A percentile compares a stretch with the other conserved stretches of the same genome.
These are phyloP conservation scores for Limnodromus scolopaceus DNA, from an alignment of 2,797 vertebrate species.

Conservation along the genomic window DNA sequence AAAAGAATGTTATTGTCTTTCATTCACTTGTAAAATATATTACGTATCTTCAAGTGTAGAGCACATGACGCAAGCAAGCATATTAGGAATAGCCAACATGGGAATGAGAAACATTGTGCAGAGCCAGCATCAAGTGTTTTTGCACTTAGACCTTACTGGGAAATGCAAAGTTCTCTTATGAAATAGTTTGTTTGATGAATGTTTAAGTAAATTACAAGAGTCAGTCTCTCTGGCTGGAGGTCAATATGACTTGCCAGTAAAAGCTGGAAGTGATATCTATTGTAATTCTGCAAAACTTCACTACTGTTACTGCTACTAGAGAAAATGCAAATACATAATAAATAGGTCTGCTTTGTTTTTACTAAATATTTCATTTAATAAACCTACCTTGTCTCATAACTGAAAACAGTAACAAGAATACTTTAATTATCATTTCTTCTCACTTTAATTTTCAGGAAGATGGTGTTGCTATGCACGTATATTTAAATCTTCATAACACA, in stretches of 20 bases:
- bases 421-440: not conserved
- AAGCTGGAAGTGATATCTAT: not conserved
- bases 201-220: not conserved
- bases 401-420: not conserved
- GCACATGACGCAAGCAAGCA: not conserved
- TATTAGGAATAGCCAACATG: not conserved
- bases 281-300: not conserved
- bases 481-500: not conserved
- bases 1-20: not conserved
- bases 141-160: not conserved
- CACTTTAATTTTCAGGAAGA: not conserved
- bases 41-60: not conserved
- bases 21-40: not conserved
- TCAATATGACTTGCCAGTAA: not conserved
- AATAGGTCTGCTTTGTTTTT: not conserved
- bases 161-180: not conserved
- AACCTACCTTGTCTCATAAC: not conserved
- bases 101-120: not conserved
- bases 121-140: not conserved
- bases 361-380: not conserved
- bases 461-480: not conserved
- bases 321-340: not conserved
- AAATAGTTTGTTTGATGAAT: not conserved
- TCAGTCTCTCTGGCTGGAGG: not conserved
- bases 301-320: not conserved